A percentile compares a stretch with the other conserved stretches of the same genome.
Evolutionary conservation across 2,113 vertebrate species (phyloP).

Genomic region (Pungitius pungitius): DNA sequence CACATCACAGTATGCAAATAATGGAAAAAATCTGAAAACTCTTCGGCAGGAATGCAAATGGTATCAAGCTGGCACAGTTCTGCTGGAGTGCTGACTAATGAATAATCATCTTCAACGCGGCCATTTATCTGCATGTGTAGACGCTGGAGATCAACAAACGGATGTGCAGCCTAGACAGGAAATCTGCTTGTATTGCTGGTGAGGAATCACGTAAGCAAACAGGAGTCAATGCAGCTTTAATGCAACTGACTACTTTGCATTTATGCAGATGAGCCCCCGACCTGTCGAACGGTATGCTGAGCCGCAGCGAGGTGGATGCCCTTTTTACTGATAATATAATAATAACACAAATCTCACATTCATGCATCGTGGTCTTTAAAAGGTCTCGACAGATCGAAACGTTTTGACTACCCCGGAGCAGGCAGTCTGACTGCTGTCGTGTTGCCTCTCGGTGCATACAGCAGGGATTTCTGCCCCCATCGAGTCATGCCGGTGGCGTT

Average conservation of each 20-base stretch:
- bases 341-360: not conserved
- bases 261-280: constrained; percentile 22
- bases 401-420: constrained; percentile 11
- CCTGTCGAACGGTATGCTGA: not conserved
- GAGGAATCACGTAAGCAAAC: constrained; percentile 36
- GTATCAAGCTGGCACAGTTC: constrained; percentile 49
- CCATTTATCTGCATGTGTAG: constrained; percentile 61
- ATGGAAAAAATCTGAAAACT: constrained; percentile 38
- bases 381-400: not conserved
- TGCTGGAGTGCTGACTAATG: constrained; percentile 57
- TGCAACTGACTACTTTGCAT: constrained; percentile 18
- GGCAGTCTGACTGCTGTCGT: constrained; percentile 37
- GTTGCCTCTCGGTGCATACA: constrained; percentile 47
- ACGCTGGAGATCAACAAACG: constrained; percentile 41
- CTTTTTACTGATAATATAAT: not conserved
- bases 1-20: constrained; percentile 37
- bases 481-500: constrained; percentile 50
- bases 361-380: not conserved
- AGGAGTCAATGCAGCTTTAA: constrained; percentile 25
- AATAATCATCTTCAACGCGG: constrained; percentile 49
- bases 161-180: constrained; percentile 28
- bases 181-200: constrained; percentile 39
- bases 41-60: constrained; percentile 32
- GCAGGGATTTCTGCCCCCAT: constrained; percentile 44
- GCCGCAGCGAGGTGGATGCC: not conserved